Base-by-base conservation (phyloP, 1,140 invertebrate species). In the Drosophila tsacasi region DNA sequence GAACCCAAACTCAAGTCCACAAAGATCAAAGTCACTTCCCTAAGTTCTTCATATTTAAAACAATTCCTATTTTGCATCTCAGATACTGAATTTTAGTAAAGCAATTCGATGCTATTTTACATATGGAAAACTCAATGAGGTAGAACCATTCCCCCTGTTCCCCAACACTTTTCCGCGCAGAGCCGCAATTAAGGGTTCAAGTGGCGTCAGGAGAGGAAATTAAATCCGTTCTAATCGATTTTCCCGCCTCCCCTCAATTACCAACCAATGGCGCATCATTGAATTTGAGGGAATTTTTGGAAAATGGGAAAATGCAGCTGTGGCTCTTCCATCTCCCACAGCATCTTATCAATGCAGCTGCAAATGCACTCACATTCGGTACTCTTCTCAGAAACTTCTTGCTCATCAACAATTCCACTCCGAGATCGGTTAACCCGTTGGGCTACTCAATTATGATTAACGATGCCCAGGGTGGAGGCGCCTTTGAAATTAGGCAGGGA, bases 391-490 rank as follows among this genome's bases (percentile, higher is more conserved):
- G 35, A 15, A 19, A 13, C 63, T 19, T 52, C 32, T 37, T 65
- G 5, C 60, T 19, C 65, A 67, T 32, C 66, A 25, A 25, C 32
- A 67, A 50, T 30, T 32, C 40, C 49, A 57, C 23, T 66, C 46
- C 12, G 35, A 50, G 27, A 71, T 78, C 42, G 54, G 54, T 13
- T 71, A 80, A 81, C 77, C 81, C 81, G 76, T 83, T 89, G 55
- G 62, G 59, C 49, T 46, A 52, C 66, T 77, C 77, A 84, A 89
- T 89, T 78, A 87, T 87, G 84, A 87, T 87, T 89, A 89, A 87
- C 84, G 84, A 87, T 65, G 35, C 59, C 60, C 21, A 35, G 27
- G 39, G 17, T 52, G 54, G 27, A 59, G 64, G 65, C 76, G 72
- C 65, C 57, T 78, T 81, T 61, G 69, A 76, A 89, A 84, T 89